Percentiles rank a stretch among this genome's conserved stretches.
phyloP scores from a whole-genome alignment of 2,888 invertebrate species.

The Neuroscelio doddi region DNA sequence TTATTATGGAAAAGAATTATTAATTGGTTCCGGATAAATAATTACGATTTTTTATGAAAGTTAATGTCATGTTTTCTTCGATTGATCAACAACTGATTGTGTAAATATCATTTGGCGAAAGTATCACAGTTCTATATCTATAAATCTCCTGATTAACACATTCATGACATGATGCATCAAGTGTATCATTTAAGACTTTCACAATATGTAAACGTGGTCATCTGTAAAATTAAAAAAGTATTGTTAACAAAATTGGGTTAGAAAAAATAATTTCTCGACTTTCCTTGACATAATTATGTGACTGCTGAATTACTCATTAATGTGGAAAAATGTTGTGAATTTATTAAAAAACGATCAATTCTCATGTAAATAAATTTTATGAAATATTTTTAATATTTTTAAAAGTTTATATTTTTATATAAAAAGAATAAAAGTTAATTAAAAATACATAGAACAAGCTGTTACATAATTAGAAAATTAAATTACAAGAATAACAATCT shows the following conservation, averaged over 20 bases:
- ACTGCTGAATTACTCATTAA: background rate
- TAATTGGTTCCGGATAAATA: no score
- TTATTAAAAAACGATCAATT: no score
- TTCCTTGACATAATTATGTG: conserved; percentile 15
- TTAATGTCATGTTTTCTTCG: conserved; percentile 39
- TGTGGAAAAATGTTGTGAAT: background rate
- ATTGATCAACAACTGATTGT: conserved; percentile 33
- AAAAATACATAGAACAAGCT: no score
- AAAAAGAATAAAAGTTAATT: no score
- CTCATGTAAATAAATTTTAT: no score
- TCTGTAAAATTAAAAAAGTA: conserved; percentile 41
- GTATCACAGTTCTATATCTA: conserved; percentile 45
- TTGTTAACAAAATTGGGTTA: conserved; percentile 42
- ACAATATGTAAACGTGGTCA: conserved; percentile 40
- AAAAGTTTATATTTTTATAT: no score
- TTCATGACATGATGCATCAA: conserved; percentile 36
- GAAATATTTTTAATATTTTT: no score
- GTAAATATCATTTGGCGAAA: conserved; percentile 34
- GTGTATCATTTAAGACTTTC: conserved; percentile 44
- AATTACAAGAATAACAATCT: no score
- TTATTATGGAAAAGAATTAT: no score
- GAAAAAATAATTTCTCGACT: conserved; percentile 42
- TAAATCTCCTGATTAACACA: conserved; percentile 43
- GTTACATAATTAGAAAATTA: no score
- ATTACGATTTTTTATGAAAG: conserved; percentile 25